Base-by-base conservation (phyloP, 2,888 invertebrate species). In the Urechis unicinctus region DNA sequence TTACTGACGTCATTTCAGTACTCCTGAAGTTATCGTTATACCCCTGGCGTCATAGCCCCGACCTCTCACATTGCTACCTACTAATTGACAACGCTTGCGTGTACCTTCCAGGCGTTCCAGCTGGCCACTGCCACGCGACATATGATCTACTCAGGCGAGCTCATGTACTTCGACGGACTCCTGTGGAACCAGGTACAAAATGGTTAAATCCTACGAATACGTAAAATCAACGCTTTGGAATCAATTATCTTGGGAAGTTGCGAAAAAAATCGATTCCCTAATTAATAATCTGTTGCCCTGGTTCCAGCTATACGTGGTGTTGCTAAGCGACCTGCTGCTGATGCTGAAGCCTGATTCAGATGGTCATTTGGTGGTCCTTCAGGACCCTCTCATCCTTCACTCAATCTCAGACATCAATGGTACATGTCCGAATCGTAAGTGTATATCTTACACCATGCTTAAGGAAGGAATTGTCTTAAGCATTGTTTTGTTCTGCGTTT, bases 261-360 rank as follows among this genome's bases (percentile, higher is more conserved):
- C n/a, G n/a, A n/a, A n/a, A n/a, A n/a, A n/a, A n/a, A n/a, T n/a
- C n/a, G n/a, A n/a, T n/a, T n/a, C n/a, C n/a, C n/a, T n/a, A n/a
- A n/a, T n/a, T n/a, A n/a, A n/a, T n/a, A n/a, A n/a, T n/a, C n/a
- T n/a, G n/a, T n/a, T n/a, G n/a, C n/a, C n/a, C n/a, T n/a, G n/a
- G n/a, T n/a, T n/a, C n/a, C n/a, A 36, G 17, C 36, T 36, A 13
- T 36, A 13, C 36, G 36, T 36, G 9, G 36, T 36, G 9, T 60
- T 75, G 41, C 67, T 73, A 58, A 68, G 69, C 3, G 74, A 75
- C 64, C 57, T 74, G 26, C 56, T 75, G 17, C 57, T 75, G 24
- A 59, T 69, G 53, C 68, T 68, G 5, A 64, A 63, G 43, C 53
- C 59, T 17, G 68, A 70, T 51, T 52, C 57, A 28, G 67, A 68